These are phyloP conservation scores for Nymphalis polychloros DNA, from an alignment of 2,888 invertebrate species.

Conservation along the genomic window DNA sequence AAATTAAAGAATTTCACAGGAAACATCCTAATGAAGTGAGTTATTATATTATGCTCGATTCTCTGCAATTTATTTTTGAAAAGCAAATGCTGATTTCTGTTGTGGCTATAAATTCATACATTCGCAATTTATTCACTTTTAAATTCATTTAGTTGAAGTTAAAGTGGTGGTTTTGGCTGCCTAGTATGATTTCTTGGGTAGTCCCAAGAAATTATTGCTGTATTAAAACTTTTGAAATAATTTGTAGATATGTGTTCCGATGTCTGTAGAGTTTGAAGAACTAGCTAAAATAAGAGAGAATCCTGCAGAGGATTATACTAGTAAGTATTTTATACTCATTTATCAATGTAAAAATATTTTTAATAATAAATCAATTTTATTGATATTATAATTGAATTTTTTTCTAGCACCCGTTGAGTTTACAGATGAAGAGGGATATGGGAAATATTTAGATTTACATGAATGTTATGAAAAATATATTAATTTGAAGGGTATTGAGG, in stretches of 20 bases:
- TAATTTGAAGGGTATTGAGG: conserved; percentile 97
- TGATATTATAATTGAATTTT: background rate
- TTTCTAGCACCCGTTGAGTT: conserved; percentile 92
- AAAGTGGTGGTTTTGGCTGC: too few relatives aligned
- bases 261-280: conserved; percentile 99
- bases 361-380: background rate
- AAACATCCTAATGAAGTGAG: conserved; percentile 96
- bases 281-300: conserved; percentile 93
- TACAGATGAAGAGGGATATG: conserved; percentile 99
- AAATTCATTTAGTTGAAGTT: too few relatives aligned
- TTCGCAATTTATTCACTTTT: too few relatives aligned
- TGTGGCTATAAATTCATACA: too few relatives aligned
- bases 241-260: conserved; percentile 92
- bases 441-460: conserved; percentile 98
- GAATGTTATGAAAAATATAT: conserved; percentile 97
- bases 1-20: conserved; percentile 97
- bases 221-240: conserved; percentile 13
- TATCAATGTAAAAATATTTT: background rate
- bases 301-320: conserved; percentile 90
- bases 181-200: too few relatives aligned
- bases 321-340: conserved; percentile 66
- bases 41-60: background rate
- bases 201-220: background rate
- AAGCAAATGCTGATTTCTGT: too few relatives aligned
- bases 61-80: too few relatives aligned